These are phyloP conservation scores for Caligus rogercresseyi DNA, from an alignment of 1,140 invertebrate species.

Conservation along the genomic window DNA sequence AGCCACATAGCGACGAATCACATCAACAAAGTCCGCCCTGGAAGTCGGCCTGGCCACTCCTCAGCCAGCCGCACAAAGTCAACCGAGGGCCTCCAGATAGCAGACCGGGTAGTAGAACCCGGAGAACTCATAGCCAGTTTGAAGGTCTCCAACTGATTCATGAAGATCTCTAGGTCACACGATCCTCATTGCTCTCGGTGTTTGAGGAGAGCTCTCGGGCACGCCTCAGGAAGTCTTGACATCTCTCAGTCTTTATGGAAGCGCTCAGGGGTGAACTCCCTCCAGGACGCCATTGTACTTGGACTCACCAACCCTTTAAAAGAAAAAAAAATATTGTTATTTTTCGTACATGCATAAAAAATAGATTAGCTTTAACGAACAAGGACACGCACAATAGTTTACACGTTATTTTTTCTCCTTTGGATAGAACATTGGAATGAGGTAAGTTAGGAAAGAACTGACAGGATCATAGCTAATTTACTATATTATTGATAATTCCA, in stretches of 20 bases:
- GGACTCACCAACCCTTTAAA: background rate
- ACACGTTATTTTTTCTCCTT: too few species aligned
- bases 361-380: too few species aligned
- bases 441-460: too few species aligned
- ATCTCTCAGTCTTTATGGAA: conserved; percentile 21
- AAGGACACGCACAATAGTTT: too few species aligned
- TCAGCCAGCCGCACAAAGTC: conserved; percentile 24
- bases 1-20: conserved; percentile 19
- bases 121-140: conserved; percentile 20
- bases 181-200: conserved; percentile 4
- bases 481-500: too few species aligned
- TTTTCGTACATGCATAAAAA: too few species aligned
- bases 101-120: conserved; percentile 24
- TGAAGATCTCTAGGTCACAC: conserved; percentile 19
- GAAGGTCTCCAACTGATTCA: conserved; percentile 21
- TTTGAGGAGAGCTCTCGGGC: conserved; percentile 11
- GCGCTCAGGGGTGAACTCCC: conserved; percentile 19
- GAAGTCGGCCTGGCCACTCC: conserved; percentile 23
- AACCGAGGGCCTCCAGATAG: conserved; percentile 24
- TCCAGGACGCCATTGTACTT: conserved; percentile 24
- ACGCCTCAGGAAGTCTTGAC: conserved; percentile 17
- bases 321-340: too few species aligned
- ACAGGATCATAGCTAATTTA: too few species aligned
- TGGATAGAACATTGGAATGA: too few species aligned
- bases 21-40: conserved; percentile 22